A percentile compares a stretch with the other conserved stretches of the same genome.
phyloP scores from a whole-genome alignment of 2,113 vertebrate genomes.

The Labeo rohita region DNA sequence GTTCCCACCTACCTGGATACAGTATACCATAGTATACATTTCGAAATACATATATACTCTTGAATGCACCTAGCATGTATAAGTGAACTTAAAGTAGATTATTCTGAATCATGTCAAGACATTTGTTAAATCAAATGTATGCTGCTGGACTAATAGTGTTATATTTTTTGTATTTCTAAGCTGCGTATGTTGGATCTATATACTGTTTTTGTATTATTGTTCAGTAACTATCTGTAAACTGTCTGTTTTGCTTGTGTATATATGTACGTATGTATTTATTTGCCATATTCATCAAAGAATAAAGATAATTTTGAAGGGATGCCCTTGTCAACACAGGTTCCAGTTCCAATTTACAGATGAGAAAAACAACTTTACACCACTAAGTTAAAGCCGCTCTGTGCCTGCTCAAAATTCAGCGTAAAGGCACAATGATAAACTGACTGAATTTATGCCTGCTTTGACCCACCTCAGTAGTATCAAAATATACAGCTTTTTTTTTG shows the following conservation, averaged over 20 bases:
- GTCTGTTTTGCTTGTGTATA: constrained; percentile 50
- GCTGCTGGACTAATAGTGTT: constrained; percentile 49
- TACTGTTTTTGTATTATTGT: constrained; percentile 27
- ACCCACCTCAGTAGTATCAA: too few relatives aligned
- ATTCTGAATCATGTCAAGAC: not conserved
- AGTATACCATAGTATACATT: not conserved
- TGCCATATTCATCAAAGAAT: constrained; percentile 58
- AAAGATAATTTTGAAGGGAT: constrained; percentile 58
- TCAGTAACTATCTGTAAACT: not conserved
- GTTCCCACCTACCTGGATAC: not conserved
- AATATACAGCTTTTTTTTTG: not conserved
- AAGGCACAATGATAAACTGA: not conserved
- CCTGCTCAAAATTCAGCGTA: not conserved
- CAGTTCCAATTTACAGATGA: not conserved
- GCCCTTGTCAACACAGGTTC: not conserved
- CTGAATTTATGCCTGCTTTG: not conserved
- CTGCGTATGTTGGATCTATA: not conserved
- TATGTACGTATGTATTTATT: constrained; percentile 48
- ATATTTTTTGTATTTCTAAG: constrained; percentile 46
- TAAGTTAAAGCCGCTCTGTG: not conserved
- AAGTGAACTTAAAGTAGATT: not conserved
- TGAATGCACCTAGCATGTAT: not conserved
- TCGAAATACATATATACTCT: not conserved
- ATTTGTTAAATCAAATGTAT: constrained; percentile 28
- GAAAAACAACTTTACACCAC: not conserved